Percentiles rank a stretch among this genome's conserved stretches.
Evolutionary conservation across 2,113 vertebrate genomes (phyloP).

Genomic region (Pyrgilauda ruficollis): DNA sequence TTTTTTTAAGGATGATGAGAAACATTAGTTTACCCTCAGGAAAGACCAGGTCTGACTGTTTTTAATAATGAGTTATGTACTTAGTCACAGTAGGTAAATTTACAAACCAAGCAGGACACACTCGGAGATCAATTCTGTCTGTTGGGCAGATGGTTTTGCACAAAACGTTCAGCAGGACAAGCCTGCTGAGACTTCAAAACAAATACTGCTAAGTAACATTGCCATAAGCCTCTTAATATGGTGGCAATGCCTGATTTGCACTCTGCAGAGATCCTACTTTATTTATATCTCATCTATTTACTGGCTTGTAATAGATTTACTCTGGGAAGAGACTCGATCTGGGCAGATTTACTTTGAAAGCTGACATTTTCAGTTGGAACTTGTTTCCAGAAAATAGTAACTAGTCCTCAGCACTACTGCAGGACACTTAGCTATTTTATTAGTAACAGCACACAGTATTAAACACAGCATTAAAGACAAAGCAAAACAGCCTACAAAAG

Average conservation of each 20-base stretch:
- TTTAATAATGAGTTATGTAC: constrained; percentile 57
- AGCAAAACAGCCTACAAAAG: neutral
- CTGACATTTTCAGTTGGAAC: neutral
- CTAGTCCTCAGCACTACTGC: neutral
- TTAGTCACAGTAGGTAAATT: constrained; percentile 58
- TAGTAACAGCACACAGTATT: neutral
- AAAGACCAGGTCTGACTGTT: constrained; percentile 58
- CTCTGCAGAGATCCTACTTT: constrained; percentile 20
- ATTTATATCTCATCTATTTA: constrained; percentile 37
- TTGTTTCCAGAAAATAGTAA: neutral
- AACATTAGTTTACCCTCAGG: constrained; percentile 37
- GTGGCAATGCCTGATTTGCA: constrained; percentile 32
- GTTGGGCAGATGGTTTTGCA: constrained; percentile 53
- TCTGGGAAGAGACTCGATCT: neutral
- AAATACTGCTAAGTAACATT: constrained; percentile 47
- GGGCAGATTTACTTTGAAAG: neutral
- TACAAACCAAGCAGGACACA: constrained; percentile 42
- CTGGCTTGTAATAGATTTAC: constrained; percentile 13
- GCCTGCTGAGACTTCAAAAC: constrained; percentile 54
- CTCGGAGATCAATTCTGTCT: constrained; percentile 26
- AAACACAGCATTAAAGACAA: neutral
- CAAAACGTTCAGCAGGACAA: neutral
- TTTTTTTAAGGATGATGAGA: constrained; percentile 11
- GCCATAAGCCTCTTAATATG: constrained; percentile 37
- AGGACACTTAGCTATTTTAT: neutral